phyloP scores from a whole-genome alignment of 2,888 invertebrate species.

The Drosophila paranaensis region DNA sequence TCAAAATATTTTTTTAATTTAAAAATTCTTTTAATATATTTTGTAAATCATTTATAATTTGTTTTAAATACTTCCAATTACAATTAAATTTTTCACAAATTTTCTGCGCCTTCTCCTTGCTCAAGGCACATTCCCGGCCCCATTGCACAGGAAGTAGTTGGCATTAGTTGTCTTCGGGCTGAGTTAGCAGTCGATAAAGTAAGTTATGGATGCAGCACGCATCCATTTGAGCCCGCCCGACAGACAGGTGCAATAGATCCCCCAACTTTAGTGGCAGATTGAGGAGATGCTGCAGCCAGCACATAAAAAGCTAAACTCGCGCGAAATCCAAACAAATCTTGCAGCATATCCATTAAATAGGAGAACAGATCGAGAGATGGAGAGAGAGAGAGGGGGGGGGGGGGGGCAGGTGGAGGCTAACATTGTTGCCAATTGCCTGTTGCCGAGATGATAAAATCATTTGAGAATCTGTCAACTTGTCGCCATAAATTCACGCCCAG shows the following conservation, averaged over 20 bases:
- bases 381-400: neutral
- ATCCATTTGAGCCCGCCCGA: neutral
- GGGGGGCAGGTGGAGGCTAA: constrained; percentile 20
- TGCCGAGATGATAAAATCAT: constrained; percentile 71
- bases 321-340: constrained; percentile 40
- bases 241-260: constrained; percentile 49
- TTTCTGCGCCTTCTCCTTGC: neutral
- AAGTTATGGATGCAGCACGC: constrained; percentile 29
- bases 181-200: constrained; percentile 39
- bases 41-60: neutral
- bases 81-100: neutral
- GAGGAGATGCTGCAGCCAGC: constrained; percentile 7
- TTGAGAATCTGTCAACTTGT: constrained; percentile 77
- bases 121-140: constrained; percentile 8
- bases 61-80: neutral
- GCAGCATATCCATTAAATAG: constrained; percentile 36
- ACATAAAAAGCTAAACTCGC: constrained; percentile 40
- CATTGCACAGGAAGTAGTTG: constrained; percentile 15
- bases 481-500: constrained; percentile 63
- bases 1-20: too few species aligned
- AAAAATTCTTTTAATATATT: too few species aligned
- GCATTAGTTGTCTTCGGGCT: constrained; percentile 8
- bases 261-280: constrained; percentile 42
- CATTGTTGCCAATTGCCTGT: constrained; percentile 61
- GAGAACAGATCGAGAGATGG: constrained; percentile 17